A percentile compares a stretch with the other conserved stretches of the same genome.
These are phyloP conservation scores for Penelope pileata DNA, from an alignment of 2,113 vertebrate species.

Conservation along the genomic window DNA sequence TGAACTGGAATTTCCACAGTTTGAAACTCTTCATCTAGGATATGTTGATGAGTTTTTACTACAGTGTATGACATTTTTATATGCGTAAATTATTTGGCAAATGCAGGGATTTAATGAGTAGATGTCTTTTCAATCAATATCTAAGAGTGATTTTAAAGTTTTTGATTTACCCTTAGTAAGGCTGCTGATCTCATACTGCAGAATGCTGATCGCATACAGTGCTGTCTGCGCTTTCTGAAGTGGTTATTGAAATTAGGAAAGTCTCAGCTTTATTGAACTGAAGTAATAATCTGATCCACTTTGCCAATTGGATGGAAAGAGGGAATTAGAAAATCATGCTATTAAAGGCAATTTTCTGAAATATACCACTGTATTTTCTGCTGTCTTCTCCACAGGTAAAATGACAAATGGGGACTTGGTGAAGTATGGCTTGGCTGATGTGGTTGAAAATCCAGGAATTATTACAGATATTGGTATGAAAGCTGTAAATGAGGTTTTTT, in stretches of 20 bases:
- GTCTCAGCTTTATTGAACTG: background rate
- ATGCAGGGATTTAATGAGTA: background rate
- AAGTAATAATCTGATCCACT: background rate
- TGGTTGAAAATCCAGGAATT: slow-evolving; percentile 97
- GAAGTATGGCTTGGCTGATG: slow-evolving; percentile 96
- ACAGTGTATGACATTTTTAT: slow-evolving; percentile 85
- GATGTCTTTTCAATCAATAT: background rate
- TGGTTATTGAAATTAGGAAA: background rate
- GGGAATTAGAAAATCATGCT: background rate
- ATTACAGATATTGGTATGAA: slow-evolving; percentile 99
- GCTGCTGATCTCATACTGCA: background rate
- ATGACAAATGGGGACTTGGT: slow-evolving; percentile 96
- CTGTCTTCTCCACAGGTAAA: slow-evolving; percentile 82
- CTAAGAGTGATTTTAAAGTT: background rate
- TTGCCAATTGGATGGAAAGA: background rate
- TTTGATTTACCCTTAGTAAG: background rate
- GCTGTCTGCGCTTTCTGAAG: background rate
- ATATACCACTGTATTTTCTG: background rate
- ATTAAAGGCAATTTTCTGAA: background rate
- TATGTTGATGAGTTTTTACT: slow-evolving; percentile 98
- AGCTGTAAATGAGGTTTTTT: slow-evolving; percentile 97
- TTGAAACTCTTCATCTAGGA: slow-evolving; percentile 98
- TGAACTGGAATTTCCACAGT: slow-evolving; percentile 97
- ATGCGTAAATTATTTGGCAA: background rate
- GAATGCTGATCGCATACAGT: background rate